phyloP scores from a whole-genome alignment of 2,888 invertebrate species.

The Zootermopsis nevadensis region DNA sequence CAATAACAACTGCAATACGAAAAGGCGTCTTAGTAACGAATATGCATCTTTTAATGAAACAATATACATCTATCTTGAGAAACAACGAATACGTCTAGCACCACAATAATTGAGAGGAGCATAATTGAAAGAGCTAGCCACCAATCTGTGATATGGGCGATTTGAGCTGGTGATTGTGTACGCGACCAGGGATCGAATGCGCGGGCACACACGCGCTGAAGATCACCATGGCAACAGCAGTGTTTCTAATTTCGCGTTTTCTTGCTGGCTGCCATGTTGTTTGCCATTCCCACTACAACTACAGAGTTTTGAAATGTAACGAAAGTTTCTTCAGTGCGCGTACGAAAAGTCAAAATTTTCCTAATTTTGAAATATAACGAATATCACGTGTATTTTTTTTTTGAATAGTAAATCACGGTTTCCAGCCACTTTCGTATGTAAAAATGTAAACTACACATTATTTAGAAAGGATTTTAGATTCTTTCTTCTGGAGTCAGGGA shows the following conservation, averaged over 20 bases:
- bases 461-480: too few species aligned
- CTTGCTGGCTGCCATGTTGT: background rate
- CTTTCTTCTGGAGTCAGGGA: too few species aligned
- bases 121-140: slow-evolving; percentile 2
- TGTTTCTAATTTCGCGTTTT: background rate
- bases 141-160: slow-evolving; percentile 5
- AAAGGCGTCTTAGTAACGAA: slow-evolving; percentile 37
- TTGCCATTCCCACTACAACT: background rate
- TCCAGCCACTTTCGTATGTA: too few species aligned
- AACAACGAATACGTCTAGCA: slow-evolving; percentile 43
- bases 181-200: slow-evolving; percentile 14
- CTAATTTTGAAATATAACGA: too few species aligned
- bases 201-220: background rate
- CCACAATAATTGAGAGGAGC: slow-evolving; percentile 33
- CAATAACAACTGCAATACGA: slow-evolving; percentile 46
- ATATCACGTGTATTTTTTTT: too few species aligned
- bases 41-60: slow-evolving; percentile 33
- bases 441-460: too few species aligned
- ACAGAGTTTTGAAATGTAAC: too few species aligned
- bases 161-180: slow-evolving; percentile 15
- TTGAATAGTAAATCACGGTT: too few species aligned
- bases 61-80: slow-evolving; percentile 10
- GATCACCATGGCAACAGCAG: background rate
- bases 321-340: too few species aligned
- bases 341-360: too few species aligned